A percentile compares a stretch with the other conserved stretches of the same genome.
Conservation (phyloP, 1,140 invertebrate genomes). For the Magallana gigas region DNA sequence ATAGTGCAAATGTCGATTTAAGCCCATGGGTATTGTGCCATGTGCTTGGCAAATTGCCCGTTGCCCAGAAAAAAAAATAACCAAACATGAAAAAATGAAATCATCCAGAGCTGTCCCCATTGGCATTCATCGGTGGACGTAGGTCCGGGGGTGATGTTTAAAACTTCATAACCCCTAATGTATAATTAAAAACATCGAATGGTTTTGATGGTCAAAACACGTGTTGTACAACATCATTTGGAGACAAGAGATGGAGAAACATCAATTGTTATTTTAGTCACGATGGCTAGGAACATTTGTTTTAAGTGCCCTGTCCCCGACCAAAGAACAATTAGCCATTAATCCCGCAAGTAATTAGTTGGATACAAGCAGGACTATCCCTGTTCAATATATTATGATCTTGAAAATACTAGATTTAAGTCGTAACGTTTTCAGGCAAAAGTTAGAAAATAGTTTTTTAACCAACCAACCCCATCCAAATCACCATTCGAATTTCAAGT, state of each 20-base stretch:
- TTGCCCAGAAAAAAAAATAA: conserved; percentile 31
- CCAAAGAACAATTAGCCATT: not conserved
- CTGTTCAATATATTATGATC: no score
- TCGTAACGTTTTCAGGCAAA: no score
- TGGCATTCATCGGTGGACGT: not conserved
- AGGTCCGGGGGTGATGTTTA: not conserved
- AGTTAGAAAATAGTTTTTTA: no score
- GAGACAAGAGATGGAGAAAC: not conserved
- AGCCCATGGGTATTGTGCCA: conserved; percentile 27
- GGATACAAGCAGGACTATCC: no score
- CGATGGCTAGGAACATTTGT: not conserved
- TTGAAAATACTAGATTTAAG: no score
- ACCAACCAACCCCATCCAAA: no score
- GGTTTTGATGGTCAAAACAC: not conserved
- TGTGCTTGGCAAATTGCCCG: conserved; percentile 32
- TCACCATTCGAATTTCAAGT: no score
- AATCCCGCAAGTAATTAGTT: no score
- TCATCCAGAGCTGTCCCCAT: conserved; percentile 24
- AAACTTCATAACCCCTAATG: not conserved
- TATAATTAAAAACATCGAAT: conserved; percentile 11
- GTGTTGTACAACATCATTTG: conserved; percentile 6
- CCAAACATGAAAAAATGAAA: conserved; percentile 21
- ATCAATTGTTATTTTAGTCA: not conserved
- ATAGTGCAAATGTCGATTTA: conserved; percentile 28
- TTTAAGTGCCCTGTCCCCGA: not conserved